These are phyloP conservation scores for Solen grandis DNA, from an alignment of 1,140 invertebrate species.

Conservation along the genomic window DNA sequence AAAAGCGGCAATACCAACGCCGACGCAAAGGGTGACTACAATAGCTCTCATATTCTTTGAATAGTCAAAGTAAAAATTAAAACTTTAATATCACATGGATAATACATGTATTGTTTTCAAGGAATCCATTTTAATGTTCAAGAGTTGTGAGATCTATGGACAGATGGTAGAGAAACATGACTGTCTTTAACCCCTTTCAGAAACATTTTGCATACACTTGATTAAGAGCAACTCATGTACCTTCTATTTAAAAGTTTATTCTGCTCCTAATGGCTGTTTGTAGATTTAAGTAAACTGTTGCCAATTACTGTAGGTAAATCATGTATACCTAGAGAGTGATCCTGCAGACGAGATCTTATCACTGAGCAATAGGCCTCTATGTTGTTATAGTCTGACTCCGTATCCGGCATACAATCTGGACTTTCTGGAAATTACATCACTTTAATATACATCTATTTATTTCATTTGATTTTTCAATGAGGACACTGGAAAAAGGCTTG, in stretches of 20 bases:
- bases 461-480: neutral
- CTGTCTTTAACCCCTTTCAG: neutral
- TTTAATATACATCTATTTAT: neutral
- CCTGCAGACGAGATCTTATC: slow-evolving; percentile 82
- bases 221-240: slow-evolving; percentile 2
- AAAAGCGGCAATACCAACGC: no score
- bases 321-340: slow-evolving; percentile 81
- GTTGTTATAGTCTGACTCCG: slow-evolving; percentile 83
- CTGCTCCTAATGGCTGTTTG: neutral
- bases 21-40: no score
- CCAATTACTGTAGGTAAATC: neutral
- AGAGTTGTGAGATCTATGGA: neutral
- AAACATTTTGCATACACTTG: no score
- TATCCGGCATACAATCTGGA: slow-evolving; percentile 66
- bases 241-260: neutral
- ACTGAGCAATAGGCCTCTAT: slow-evolving; percentile 85
- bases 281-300: neutral
- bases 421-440: slow-evolving; percentile 61
- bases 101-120: no score
- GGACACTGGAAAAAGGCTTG: neutral
- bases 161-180: no score
- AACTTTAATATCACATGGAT: no score
- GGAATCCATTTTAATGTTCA: neutral
- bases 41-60: no score
- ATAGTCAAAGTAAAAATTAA: no score